Evolutionary conservation across 2,797 vertebrate genomes (phyloP).

Genomic region (Myripristis murdjan): DNA sequence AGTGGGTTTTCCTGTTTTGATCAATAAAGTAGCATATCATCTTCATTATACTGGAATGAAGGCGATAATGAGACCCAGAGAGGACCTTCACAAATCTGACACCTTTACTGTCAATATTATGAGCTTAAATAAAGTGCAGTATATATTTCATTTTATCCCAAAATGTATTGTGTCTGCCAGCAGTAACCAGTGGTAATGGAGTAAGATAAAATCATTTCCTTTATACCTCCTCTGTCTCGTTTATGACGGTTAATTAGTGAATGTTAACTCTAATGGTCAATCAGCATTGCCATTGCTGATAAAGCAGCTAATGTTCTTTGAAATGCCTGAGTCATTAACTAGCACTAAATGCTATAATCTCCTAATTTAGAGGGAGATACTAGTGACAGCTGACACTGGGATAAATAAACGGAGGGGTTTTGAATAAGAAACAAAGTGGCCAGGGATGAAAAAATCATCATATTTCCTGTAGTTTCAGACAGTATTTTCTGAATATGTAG

Average conservation of each 20-base stretch:
- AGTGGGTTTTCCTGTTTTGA: too few relatives aligned
- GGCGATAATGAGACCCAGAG: too few relatives aligned
- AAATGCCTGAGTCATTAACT: conserved; percentile 49
- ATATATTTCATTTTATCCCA: not conserved
- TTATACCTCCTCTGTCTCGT: not conserved
- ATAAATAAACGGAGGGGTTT: conserved; percentile 1
- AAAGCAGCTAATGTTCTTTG: conserved; percentile 46
- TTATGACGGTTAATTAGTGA: conserved; percentile 20
- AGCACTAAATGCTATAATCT: conserved; percentile 43
- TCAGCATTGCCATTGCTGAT: conserved; percentile 49
- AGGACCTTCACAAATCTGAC: too few relatives aligned
- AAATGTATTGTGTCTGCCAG: not conserved
- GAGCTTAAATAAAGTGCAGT: too few relatives aligned
- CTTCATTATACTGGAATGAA: too few relatives aligned
- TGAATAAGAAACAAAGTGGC: too few relatives aligned
- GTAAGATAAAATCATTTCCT: conserved; percentile 3
- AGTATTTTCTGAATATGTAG: too few relatives aligned
- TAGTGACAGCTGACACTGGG: conserved; percentile 7
- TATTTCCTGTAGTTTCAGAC: too few relatives aligned
- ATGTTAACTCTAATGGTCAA: conserved; percentile 19
- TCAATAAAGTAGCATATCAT: too few relatives aligned
- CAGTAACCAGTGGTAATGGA: not conserved
- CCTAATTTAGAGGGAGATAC: conserved; percentile 39
- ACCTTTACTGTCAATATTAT: too few relatives aligned
- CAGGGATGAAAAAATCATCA: too few relatives aligned